phyloP scores from a whole-genome alignment of 2,113 vertebrate species.

The Leptobrachium leishanense region DNA sequence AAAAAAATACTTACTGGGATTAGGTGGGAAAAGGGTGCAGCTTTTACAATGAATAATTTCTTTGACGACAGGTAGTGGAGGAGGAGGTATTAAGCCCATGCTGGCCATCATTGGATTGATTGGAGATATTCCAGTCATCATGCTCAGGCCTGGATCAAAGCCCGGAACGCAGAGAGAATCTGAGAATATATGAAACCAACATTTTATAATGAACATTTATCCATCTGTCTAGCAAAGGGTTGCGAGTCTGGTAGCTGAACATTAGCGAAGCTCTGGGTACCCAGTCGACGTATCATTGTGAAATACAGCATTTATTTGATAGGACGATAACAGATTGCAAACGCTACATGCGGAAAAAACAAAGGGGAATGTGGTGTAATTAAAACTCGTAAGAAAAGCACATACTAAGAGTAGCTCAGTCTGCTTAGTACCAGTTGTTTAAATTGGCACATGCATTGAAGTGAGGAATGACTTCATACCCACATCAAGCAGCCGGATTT shows the following conservation, averaged over 20 bases:
- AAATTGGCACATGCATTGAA: conserved; percentile 4
- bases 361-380: conserved; percentile 23
- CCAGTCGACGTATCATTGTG: neutral
- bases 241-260: no score
- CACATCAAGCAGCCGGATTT: neutral
- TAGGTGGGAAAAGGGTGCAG: conserved; percentile 94
- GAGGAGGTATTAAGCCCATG: conserved; percentile 81
- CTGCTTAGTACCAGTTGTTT: conserved; percentile 15
- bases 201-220: conserved; percentile 54
- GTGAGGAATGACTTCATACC: neutral
- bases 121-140: conserved; percentile 83
- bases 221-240: neutral
- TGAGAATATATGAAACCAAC: conserved; percentile 63
- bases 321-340: conserved; percentile 22
- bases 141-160: conserved; percentile 86
- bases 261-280: no score
- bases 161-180: conserved; percentile 91
- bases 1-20: conserved; percentile 83
- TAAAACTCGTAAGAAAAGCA: conserved; percentile 30
- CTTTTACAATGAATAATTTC: conserved; percentile 96
- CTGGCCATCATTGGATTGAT: conserved; percentile 91
- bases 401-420: conserved; percentile 5
- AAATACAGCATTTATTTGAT: conserved; percentile 12
- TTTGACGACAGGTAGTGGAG: conserved; percentile 81
- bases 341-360: conserved; percentile 27